Percentiles rank a stretch among this genome's conserved stretches.
Evolutionary conservation across 2,797 vertebrate genomes (phyloP).

Genomic region (Aphelocoma californica): DNA sequence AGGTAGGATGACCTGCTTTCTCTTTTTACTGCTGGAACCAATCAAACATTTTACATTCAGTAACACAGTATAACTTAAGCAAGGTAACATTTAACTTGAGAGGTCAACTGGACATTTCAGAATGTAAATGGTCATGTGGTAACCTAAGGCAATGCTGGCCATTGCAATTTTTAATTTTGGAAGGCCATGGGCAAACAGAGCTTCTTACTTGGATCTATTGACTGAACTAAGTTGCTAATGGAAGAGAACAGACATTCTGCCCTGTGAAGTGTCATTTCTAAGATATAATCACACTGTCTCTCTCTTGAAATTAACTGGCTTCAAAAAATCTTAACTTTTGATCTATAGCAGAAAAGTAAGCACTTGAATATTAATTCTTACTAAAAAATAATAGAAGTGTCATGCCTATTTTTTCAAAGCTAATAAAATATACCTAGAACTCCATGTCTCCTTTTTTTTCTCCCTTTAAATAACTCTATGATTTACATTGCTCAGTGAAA

Average conservation of each 20-base stretch:
- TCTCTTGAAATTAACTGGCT: not conserved
- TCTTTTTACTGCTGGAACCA: not conserved
- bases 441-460: not conserved
- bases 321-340: not conserved
- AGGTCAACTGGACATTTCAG: not conserved
- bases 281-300: not conserved
- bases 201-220: not conserved
- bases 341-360: not conserved
- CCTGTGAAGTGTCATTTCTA: not conserved
- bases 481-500: not conserved
- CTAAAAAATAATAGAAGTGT: not conserved
- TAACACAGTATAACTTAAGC: not conserved
- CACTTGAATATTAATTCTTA: not conserved
- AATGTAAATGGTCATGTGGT: not conserved
- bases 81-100: not conserved
- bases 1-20: not conserved
- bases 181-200: not conserved
- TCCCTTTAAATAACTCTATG: not conserved
- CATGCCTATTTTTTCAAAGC: not conserved
- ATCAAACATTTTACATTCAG: not conserved
- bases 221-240: not conserved
- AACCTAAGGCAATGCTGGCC: not conserved
- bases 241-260: not conserved
- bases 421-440: not conserved
- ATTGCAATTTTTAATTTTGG: not conserved